Evolutionary conservation across 2,113 vertebrate species (phyloP), one percentile per base, ranked within the genome.

Genomic region (Egretta garzetta): DNA sequence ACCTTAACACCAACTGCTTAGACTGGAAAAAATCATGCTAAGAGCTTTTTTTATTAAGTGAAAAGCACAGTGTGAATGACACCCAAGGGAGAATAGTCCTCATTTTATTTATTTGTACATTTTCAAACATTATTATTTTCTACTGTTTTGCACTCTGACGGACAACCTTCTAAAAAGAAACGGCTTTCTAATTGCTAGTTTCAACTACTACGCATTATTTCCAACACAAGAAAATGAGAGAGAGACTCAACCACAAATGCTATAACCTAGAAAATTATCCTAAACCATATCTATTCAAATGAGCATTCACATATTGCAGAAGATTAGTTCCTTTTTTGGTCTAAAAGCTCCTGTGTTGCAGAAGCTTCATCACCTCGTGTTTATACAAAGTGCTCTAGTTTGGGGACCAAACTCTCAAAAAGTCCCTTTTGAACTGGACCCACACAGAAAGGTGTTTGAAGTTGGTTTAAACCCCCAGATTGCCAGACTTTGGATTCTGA

Each of bases 51-150:
- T 81, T 80, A 75, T 73, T 82, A 95, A 90, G 60, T 96, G 88
- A 87, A 93, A 93, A 92, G 21, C 49, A 88, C 35, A 83, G 47
- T 49, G 73, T 80, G 90, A 96, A 86, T 94, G 75, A 94, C 64
- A 92, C 71, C 66, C 84, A 66, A 75, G 41, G 59, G 56, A 96
- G 62, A 86, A 77, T 47, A 81, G 32, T 64, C 55, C 41, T 94
- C 4, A 77, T 79, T 96, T 96, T 84, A 87, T 94, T 96, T 97
- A 82, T 79, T 89, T 71, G 35, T 86, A 80, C 47, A 62, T 84
- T 96, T 83, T 90, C 72, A 90, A 95, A 70, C n/a, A 74, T n/a
- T 70, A 58, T 64, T 94, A 91, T 96, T 93, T 94, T 89, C 80
- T 81, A 62, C 27, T 43, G 10, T 74, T 87, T 30, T 92, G 55